A percentile compares a stretch with the other conserved stretches of the same genome.
Conservation (phyloP, 2,113 vertebrate species). For the Enhydra lutris region DNA sequence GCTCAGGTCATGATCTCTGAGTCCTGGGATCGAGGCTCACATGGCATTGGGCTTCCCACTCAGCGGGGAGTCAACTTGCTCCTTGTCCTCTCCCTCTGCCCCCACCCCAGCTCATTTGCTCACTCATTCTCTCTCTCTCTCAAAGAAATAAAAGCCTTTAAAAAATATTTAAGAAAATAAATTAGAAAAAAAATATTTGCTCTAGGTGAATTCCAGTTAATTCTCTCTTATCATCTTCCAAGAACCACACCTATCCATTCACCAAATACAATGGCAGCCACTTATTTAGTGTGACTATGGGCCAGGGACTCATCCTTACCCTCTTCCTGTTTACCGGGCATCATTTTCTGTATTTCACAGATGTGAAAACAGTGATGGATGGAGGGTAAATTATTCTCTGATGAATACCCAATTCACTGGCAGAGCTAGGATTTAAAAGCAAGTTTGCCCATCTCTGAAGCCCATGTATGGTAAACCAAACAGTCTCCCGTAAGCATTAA, state of each 20-base stretch:
- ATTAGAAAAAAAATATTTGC: background rate
- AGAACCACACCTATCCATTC: background rate
- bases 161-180: background rate
- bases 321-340: too few species aligned
- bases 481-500: rapidly evolving
- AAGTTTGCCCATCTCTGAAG: background rate
- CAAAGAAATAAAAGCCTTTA: background rate
- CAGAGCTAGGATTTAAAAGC: background rate
- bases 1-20: background rate
- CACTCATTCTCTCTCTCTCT: background rate
- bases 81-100: background rate
- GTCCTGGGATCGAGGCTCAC: background rate
- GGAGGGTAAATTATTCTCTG: background rate
- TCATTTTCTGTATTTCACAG: background rate
- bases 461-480: background rate
- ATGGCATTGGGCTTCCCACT: background rate
- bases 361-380: background rate
- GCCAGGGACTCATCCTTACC: background rate
- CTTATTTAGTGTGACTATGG: background rate
- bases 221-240: background rate
- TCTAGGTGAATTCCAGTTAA: background rate
- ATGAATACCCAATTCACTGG: background rate
- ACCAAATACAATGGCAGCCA: background rate
- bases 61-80: background rate
- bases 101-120: background rate